These are phyloP conservation scores for Scophthalmus maximus DNA, from an alignment of 2,113 vertebrate species.

Conservation along the genomic window DNA sequence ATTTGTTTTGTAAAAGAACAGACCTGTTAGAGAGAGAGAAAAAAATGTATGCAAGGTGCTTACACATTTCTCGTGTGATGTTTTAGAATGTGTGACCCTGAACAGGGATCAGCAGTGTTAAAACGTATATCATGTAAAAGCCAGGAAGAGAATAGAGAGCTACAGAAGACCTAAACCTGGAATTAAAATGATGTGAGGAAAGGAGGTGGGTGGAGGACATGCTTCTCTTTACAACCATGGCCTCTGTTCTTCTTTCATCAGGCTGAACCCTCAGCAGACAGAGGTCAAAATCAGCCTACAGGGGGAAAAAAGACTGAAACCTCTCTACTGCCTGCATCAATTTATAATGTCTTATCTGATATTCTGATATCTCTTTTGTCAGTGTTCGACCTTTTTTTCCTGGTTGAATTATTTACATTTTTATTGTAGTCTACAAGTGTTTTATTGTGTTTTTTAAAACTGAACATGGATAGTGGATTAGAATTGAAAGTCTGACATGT, in stretches of 20 bases:
- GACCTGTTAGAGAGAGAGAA: not conserved
- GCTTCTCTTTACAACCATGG: conserved; percentile 3
- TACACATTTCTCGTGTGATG: not conserved
- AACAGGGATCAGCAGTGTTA: not conserved
- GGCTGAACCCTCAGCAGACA: conserved; percentile 9
- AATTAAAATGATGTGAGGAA: conserved; percentile 4
- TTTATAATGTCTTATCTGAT: conserved; percentile 30
- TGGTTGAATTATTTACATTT: conserved; percentile 15
- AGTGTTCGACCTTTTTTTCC: conserved; percentile 7
- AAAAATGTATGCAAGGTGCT: not conserved
- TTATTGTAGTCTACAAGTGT: not conserved
- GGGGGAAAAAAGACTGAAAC: conserved; percentile 36
- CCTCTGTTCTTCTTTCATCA: conserved; percentile 29
- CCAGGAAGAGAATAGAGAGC: not conserved
- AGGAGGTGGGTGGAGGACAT: not conserved
- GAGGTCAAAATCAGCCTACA: conserved; percentile 32
- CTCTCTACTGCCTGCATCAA: conserved; percentile 4
- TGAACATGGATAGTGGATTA: not conserved
- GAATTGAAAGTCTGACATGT: conserved; percentile 25
- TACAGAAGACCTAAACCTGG: not conserved
- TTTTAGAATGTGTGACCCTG: not conserved
- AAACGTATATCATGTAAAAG: not conserved
- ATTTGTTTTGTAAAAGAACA: no score
- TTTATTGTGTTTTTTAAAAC: conserved; percentile 11
- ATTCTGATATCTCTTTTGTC: conserved; percentile 1